phyloP scores from a whole-genome alignment of 2,888 invertebrate species.

The Caenorhabditis virilis region DNA sequence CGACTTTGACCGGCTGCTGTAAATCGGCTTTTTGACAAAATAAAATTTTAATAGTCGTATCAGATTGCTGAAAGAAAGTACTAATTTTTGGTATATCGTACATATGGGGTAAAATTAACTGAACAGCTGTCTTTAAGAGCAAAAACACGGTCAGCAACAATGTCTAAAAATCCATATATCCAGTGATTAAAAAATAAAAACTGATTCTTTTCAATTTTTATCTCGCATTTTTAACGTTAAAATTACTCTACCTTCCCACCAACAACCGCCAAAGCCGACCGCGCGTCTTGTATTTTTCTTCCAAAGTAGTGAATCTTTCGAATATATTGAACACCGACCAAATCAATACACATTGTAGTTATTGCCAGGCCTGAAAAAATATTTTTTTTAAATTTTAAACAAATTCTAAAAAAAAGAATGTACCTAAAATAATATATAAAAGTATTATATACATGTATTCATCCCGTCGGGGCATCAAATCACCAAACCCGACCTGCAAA shows the following conservation, averaged over 20 bases:
- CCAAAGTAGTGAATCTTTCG: slow-evolving; percentile 69
- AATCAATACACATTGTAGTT: slow-evolving; percentile 69
- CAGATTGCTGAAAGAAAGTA: too few species aligned
- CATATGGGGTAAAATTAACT: too few species aligned
- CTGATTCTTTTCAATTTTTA: too few species aligned
- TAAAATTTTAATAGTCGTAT: too few species aligned
- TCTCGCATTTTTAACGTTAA: too few species aligned
- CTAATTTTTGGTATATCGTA: too few species aligned
- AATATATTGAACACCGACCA: slow-evolving; percentile 69
- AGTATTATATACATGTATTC: slow-evolving; percentile 67
- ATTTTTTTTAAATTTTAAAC: neutral
- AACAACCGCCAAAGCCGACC: slow-evolving; percentile 68
- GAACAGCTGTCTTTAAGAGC: too few species aligned
- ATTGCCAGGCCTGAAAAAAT: slow-evolving; percentile 64
- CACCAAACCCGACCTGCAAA: slow-evolving; percentile 68
- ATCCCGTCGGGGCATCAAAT: slow-evolving; percentile 67
- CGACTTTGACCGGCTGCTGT: too few species aligned
- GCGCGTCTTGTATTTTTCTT: slow-evolving; percentile 67
- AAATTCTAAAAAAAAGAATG: neutral
- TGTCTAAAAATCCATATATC: too few species aligned
- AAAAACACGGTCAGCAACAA: too few species aligned
- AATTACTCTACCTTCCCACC: slow-evolving; percentile 66
- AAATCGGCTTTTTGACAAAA: too few species aligned
- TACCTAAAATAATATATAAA: slow-evolving; percentile 67
- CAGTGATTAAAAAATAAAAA: too few species aligned